These are phyloP conservation scores for Leuciscus idus DNA, from an alignment of 2,113 vertebrate genomes.

Conservation along the genomic window DNA sequence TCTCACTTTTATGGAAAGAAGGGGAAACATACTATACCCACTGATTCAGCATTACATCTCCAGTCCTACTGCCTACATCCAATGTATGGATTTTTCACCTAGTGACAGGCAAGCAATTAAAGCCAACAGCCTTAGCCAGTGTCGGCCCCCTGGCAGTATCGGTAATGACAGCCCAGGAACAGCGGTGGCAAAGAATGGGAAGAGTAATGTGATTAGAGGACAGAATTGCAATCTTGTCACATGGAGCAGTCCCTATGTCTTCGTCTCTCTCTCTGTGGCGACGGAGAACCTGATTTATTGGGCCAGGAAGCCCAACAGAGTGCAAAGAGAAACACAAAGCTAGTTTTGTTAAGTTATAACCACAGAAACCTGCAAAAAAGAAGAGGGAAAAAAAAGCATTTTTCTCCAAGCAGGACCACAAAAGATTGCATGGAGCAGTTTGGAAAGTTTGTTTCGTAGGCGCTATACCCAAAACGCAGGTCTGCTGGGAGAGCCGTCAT, in stretches of 20 bases:
- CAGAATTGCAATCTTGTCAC: constrained; percentile 51
- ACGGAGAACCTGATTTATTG: constrained; percentile 39
- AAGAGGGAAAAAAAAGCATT: background rate
- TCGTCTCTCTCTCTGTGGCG: background rate
- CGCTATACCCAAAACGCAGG: constrained; percentile 19
- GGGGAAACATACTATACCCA: background rate
- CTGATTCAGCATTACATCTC: constrained; percentile 44
- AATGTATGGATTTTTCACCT: constrained; percentile 37
- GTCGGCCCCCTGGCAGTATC: constrained; percentile 18
- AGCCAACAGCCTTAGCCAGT: constrained; percentile 38
- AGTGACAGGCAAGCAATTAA: constrained; percentile 55
- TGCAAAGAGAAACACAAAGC: constrained; percentile 35
- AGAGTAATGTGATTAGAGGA: constrained; percentile 51
- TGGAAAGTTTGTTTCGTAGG: constrained; percentile 40
- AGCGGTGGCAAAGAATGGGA: constrained; percentile 30
- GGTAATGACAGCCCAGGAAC: constrained; percentile 40
- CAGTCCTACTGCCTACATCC: constrained; percentile 25
- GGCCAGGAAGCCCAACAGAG: constrained; percentile 1
- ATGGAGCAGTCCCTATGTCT: constrained; percentile 29
- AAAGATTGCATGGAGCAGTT: background rate
- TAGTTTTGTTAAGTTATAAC: constrained; percentile 48
- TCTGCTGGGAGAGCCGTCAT: background rate
- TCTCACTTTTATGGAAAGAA: background rate
- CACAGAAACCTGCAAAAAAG: constrained; percentile 17
- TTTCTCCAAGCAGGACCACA: background rate